A percentile compares a stretch with the other conserved stretches of the same genome.
Conservation (phyloP, 2,797 vertebrate genomes). For the Siniperca scherzeri region DNA sequence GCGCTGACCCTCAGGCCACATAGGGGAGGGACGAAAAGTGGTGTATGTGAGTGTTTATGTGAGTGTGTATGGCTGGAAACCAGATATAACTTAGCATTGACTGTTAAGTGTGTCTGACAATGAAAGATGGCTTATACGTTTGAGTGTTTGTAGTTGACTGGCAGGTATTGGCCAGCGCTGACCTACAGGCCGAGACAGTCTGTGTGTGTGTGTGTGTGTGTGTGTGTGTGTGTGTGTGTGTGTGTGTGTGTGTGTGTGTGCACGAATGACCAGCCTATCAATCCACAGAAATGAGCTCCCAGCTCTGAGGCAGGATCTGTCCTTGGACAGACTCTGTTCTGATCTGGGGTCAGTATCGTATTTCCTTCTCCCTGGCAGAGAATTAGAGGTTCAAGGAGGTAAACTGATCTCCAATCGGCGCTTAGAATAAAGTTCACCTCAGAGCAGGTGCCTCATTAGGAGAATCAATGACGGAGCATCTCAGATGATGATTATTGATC, state of each 20-base stretch:
- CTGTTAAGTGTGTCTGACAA: slow-evolving; percentile 57
- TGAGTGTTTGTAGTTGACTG: slow-evolving; percentile 52
- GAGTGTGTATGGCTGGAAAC: slow-evolving; percentile 11
- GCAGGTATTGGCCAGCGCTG: slow-evolving; percentile 36
- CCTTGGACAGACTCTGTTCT: slow-evolving; percentile 65
- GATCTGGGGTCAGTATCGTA: slow-evolving; percentile 60
- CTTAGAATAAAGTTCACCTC: slow-evolving; percentile 65
- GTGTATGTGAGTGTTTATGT: slow-evolving; percentile 32
- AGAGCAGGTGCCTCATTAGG: slow-evolving; percentile 66
- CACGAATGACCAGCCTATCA: slow-evolving; percentile 41
- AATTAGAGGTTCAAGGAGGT: slow-evolving; percentile 68
- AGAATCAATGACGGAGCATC: slow-evolving; percentile 62
- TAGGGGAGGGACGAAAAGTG: background rate
- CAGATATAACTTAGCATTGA: slow-evolving; percentile 54
- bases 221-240: slow-evolving; percentile 19
- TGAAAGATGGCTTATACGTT: slow-evolving; percentile 8
- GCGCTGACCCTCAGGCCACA: slow-evolving; percentile 58
- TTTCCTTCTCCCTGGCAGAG: slow-evolving; percentile 57
- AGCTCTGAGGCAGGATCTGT: slow-evolving; percentile 40
- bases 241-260: slow-evolving; percentile 3
- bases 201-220: slow-evolving; percentile 8
- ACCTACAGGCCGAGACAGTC: slow-evolving; percentile 57
- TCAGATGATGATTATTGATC: slow-evolving; percentile 78
- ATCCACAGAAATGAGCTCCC: slow-evolving; percentile 55
- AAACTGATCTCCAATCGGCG: slow-evolving; percentile 66